Evolutionary conservation across 2,797 vertebrate genomes (phyloP).

Genomic region (Etheostoma nigrum): DNA sequence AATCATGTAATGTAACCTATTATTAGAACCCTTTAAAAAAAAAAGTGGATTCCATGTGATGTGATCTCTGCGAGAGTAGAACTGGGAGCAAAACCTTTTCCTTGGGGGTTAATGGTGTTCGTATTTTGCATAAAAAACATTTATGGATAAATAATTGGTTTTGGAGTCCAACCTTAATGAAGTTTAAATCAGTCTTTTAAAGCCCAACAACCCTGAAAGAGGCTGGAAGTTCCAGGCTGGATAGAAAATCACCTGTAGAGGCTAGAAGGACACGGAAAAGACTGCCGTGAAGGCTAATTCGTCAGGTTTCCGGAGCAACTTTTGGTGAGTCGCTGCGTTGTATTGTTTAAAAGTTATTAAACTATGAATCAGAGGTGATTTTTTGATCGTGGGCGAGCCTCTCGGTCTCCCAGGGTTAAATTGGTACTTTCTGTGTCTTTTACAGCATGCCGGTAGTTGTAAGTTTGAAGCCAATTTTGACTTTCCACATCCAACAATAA

Average conservation of each 20-base stretch:
- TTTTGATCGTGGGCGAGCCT: too few relatives aligned
- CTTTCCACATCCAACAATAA: neutral
- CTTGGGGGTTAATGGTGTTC: conserved; percentile 36
- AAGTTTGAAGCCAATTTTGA: neutral
- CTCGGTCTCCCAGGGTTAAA: too few relatives aligned
- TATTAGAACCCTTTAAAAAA: conserved; percentile 36
- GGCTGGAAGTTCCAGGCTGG: too few relatives aligned
- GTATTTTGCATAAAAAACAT: conserved; percentile 52
- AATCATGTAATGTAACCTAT: conserved; percentile 24
- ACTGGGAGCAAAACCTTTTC: conserved; percentile 26
- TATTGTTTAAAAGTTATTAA: too few relatives aligned
- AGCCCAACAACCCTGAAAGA: too few relatives aligned
- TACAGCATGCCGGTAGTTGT: neutral
- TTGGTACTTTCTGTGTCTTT: neutral
- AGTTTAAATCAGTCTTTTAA: too few relatives aligned
- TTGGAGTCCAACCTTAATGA: conserved; percentile 31
- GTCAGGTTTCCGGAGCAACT: too few relatives aligned
- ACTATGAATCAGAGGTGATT: too few relatives aligned
- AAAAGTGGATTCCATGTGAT: conserved; percentile 46
- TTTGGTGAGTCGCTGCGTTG: too few relatives aligned
- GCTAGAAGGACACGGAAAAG: too few relatives aligned
- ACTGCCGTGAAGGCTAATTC: too few relatives aligned
- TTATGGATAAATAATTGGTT: conserved; percentile 39
- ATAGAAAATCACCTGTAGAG: too few relatives aligned
- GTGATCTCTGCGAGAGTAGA: conserved; percentile 11